Evolutionary conservation across 2,888 invertebrate species (phyloP).

Genomic region (Argyresthia albistria): DNA sequence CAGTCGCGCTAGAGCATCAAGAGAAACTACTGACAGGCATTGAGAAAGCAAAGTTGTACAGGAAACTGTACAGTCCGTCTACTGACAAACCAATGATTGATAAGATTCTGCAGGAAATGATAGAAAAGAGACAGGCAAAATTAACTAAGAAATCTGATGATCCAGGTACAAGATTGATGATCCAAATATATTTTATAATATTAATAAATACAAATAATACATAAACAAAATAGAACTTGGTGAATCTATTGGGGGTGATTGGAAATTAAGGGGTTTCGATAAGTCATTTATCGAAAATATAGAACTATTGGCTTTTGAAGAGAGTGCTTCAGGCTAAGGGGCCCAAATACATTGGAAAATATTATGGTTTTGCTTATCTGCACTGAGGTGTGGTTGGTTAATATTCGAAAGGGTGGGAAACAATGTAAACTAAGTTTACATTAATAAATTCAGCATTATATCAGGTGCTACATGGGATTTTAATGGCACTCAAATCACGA

Average conservation of each 20-base stretch:
- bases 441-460: too few species aligned
- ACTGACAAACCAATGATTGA: constrained; percentile 17
- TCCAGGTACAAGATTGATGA: not conserved
- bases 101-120: constrained; percentile 13
- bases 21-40: constrained; percentile 6
- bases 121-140: constrained; percentile 1
- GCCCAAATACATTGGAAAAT: too few species aligned
- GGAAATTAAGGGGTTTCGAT: too few species aligned
- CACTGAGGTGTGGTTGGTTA: too few species aligned
- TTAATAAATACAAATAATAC: not conserved
- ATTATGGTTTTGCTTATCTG: too few species aligned
- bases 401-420: too few species aligned
- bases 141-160: constrained; percentile 4
- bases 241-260: not conserved
- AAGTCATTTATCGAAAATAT: too few species aligned
- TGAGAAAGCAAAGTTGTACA: constrained; percentile 16
- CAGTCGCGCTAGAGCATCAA: constrained; percentile 14
- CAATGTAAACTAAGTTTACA: too few species aligned
- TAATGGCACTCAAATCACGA: too few species aligned
- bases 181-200: not conserved
- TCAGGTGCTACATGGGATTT: too few species aligned
- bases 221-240: not conserved
- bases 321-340: too few species aligned
- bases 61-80: constrained; percentile 14
- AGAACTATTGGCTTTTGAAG: too few species aligned